phyloP scores from a whole-genome alignment of 2,113 vertebrate genomes.

The Setophaga kirtlandii region DNA sequence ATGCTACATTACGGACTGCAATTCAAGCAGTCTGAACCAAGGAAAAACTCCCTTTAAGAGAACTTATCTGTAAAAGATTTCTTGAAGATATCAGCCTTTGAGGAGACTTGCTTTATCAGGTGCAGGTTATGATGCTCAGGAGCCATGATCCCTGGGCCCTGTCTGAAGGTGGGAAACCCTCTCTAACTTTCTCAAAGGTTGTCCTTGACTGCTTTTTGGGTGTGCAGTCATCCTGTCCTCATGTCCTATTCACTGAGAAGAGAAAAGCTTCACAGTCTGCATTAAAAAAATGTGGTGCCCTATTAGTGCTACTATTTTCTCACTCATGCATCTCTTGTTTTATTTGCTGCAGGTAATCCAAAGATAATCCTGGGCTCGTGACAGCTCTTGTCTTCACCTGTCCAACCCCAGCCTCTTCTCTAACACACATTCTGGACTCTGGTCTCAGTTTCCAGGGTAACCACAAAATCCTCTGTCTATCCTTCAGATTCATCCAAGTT shows the following conservation, averaged over 20 bases:
- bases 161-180: not conserved
- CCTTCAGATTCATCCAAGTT: not conserved
- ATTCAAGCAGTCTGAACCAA: not conserved
- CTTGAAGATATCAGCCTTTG: not conserved
- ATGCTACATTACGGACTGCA: not conserved
- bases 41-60: not conserved
- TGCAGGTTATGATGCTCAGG: not conserved
- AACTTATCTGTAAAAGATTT: not conserved
- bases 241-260: not conserved
- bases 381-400: not conserved
- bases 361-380: not conserved
- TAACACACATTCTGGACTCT: not conserved
- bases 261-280: not conserved
- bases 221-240: not conserved
- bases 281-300: not conserved
- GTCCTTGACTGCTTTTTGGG: not conserved
- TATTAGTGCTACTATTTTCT: not conserved
- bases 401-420: not conserved
- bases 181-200: not conserved
- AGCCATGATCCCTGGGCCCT: not conserved
- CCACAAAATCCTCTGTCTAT: not conserved
- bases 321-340: not conserved
- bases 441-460: constrained; percentile 32
- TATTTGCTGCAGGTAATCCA: not conserved
- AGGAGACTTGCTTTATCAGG: not conserved